Conservation (phyloP, 2,888 invertebrate genomes). For the Metellina segmentata region DNA sequence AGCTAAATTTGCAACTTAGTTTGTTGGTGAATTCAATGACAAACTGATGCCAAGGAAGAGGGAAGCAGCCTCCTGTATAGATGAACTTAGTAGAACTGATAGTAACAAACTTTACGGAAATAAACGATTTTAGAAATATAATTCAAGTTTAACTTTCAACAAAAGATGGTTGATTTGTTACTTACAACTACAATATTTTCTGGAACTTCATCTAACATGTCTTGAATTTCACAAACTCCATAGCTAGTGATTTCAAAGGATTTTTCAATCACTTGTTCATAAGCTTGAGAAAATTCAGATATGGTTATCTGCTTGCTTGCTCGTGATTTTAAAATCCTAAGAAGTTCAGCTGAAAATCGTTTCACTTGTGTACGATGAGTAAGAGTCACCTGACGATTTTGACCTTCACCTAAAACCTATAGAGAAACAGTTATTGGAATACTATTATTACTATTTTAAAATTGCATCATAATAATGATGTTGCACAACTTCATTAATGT, state of each 20-base stretch:
- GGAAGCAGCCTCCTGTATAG: too few species aligned
- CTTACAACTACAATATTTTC: conserved; percentile 80
- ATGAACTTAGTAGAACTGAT: too few species aligned
- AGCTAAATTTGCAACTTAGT: too few species aligned
- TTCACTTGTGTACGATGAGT: conserved; percentile 93
- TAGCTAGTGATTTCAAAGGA: conserved; percentile 90
- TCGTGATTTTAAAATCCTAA: conserved; percentile 90
- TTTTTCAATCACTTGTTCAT: conserved; percentile 84
- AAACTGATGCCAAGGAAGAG: too few species aligned
- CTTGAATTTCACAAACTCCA: conserved; percentile 85
- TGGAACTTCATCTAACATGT: conserved; percentile 84
- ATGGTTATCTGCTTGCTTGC: conserved; percentile 87
- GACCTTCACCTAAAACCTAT: conserved; percentile 94
- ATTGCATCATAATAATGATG: not conserved
- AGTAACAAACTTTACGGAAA: too few species aligned
- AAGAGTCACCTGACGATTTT: conserved; percentile 91
- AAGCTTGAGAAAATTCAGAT: conserved; percentile 87
- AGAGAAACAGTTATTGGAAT: not conserved
- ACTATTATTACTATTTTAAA: not conserved
- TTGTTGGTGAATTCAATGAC: too few species aligned
- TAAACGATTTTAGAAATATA: not conserved
- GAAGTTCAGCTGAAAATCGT: conserved; percentile 94
- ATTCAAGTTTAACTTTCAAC: not conserved
- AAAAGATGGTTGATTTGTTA: not conserved
- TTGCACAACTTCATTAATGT: not conserved